Base-by-base conservation (phyloP, 92 coral and sea anemone genomes). In the Epizoanthus fatuus region DNA sequence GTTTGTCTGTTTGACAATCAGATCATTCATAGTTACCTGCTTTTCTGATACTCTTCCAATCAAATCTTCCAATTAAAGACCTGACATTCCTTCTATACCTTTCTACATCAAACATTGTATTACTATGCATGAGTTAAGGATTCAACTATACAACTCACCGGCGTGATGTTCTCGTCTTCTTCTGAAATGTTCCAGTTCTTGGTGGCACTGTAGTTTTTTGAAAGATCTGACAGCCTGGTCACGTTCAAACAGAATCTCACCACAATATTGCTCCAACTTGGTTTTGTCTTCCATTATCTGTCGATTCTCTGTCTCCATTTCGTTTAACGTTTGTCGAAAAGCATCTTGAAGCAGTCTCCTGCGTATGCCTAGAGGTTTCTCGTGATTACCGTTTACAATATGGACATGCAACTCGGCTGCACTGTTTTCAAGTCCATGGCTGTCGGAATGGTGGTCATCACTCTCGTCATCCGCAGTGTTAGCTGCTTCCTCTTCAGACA, bases 181-280 rank as follows among this genome's bases (percentile, higher is more conserved):
- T 16, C 69, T 64, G 2, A 3, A 8, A 25, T 32, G 40, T 16
- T 64, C 69, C 35, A 64, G 35, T 16, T 64, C 44, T 16, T 12
- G 69, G 22, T 64, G 69, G 5, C 16, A 10, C 12, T 14, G 42
- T 25, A 35, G 69, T 49, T 49, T 49, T 2, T 49, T 10, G 53
- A 49, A 12, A 19, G 16, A 16, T 64, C 69, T 64, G 44, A 32
- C 69, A 10, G 69, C 69, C 38, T 25, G 39, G 16, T 64, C 69
- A 64, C 69, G 69, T 64, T 64, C 69, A 64, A 64, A 64, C 44
- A 64, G 11, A 29, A 39, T 6, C 14, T 64, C 69, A 25, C 69
- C 69, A 25, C 4, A 39, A 9, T 25, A 64, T 16, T 14, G 4
- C 38, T 64, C 69, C n/a, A 25, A 4, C 6, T 32, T 64, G 44